These are phyloP conservation scores for Pogonomyrmex barbatus DNA, from an alignment of 1,140 invertebrate species.

Conservation along the genomic window DNA sequence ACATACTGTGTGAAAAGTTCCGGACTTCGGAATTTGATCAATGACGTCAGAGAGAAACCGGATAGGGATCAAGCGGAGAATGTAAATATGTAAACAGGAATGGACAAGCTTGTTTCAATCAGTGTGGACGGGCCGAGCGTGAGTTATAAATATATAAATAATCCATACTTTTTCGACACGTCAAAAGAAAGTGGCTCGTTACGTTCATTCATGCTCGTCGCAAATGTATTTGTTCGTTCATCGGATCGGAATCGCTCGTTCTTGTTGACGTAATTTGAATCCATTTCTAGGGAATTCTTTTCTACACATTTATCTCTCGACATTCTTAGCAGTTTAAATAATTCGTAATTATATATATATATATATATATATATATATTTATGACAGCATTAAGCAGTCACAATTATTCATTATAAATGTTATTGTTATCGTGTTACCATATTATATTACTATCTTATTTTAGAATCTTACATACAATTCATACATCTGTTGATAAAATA, in stretches of 20 bases:
- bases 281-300: neutral
- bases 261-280: neutral
- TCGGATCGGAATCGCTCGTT: too few relatives aligned
- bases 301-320: neutral
- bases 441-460: neutral
- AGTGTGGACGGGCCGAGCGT: too few relatives aligned
- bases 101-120: too few relatives aligned
- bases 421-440: neutral
- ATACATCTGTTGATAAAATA: neutral
- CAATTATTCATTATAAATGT: neutral
- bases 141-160: too few relatives aligned
- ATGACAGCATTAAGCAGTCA: neutral
- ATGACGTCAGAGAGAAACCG: neutral
- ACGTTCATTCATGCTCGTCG: too few relatives aligned
- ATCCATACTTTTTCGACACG: too few relatives aligned
- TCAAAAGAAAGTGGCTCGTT: too few relatives aligned
- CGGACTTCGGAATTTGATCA: neutral
- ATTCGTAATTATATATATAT: neutral
- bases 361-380: too few relatives aligned
- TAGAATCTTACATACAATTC: neutral
- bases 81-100: neutral
- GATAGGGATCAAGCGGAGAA: neutral
- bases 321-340: neutral
- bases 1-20: neutral
- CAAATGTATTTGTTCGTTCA: too few relatives aligned